Conservation (phyloP, 2,888 invertebrate genomes). For the Autographa gamma region DNA sequence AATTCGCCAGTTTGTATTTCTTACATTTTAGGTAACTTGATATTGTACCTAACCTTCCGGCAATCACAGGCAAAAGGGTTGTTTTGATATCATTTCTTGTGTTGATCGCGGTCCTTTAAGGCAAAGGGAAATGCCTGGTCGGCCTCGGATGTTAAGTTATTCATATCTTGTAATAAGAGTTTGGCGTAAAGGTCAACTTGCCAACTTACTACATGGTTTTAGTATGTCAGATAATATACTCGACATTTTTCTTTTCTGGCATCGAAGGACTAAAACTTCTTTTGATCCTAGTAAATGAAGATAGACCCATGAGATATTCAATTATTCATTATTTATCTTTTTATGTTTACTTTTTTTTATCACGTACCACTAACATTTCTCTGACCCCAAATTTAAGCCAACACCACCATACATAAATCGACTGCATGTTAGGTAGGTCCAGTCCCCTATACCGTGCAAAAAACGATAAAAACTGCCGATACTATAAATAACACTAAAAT, state of each 20-base stretch:
- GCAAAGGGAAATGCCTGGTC: slow-evolving; percentile 1
- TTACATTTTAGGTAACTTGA: not conserved
- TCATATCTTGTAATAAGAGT: slow-evolving; percentile 3
- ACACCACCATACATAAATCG: not conserved
- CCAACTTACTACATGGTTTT: not conserved
- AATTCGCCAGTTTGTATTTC: not conserved
- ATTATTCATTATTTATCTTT: too few relatives aligned
- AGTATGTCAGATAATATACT: not conserved
- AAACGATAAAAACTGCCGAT: slow-evolving; percentile 1
- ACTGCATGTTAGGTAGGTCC: not conserved
- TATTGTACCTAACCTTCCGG: not conserved
- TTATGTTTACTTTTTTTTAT: too few relatives aligned
- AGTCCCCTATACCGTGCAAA: not conserved
- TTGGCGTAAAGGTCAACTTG: not conserved
- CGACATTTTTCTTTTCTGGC: not conserved
- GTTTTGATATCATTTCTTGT: slow-evolving; percentile 2
- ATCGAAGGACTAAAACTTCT: too few relatives aligned
- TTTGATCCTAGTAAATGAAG: too few relatives aligned
- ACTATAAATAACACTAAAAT: slow-evolving; percentile 1
- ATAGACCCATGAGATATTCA: too few relatives aligned
- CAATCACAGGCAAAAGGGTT: slow-evolving; percentile 4
- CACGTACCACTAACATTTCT: too few relatives aligned
- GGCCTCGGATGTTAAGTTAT: slow-evolving; percentile 1
- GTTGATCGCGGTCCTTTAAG: not conserved
- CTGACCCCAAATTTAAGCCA: not conserved